Base-by-base conservation (phyloP, 2,888 invertebrate genomes). In the Rugalucina vietnamica region DNA sequence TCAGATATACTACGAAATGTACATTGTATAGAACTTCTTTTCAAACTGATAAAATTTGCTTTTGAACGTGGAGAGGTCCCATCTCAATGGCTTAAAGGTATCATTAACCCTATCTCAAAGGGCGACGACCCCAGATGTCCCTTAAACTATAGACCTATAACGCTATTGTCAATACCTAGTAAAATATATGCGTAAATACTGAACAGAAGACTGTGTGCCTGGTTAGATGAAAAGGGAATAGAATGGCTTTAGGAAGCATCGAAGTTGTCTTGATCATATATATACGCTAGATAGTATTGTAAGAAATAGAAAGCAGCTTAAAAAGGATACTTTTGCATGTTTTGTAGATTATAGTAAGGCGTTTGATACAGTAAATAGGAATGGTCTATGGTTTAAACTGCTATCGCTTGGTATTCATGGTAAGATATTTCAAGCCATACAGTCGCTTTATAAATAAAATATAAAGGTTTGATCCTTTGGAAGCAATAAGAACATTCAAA, bases 341-440 rank as follows among this genome's bases (percentile, higher is more conserved):
- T 79, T 69, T 43, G 65, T 78, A 21, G 81, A 81, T 50, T 43
- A 32, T 49, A 71, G 37, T 10, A 85, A 81, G 43, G 82, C 85
- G 29, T 85, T 73, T 65, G 85, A 82, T 43, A 71, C 50, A 14
- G 74, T 85, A 18, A 43, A 82, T 36, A 73, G 80, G 24, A 27
- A 74, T 29, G 72, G 43, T 32, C 21, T 82, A 24, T 74, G 79
- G 74, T 76, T 65, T n/a, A 76, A 76, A 34, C 29, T 85, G 0
- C 27, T 49, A 21, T 21, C 14, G 0, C 4, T 76, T 36, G 79
- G 74, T 27, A 71, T 80, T 1, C 5, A 69, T 43, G 82, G 82
- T n/a, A 85, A 82, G 75, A 73, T 85, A 12, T 57, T 82, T 10
- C 0, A 36, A 12, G 79, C 81, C 1, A 54, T 85, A 32, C 43